phyloP scores from a whole-genome alignment of 1,140 invertebrate genomes.

The Triops longicaudatus region DNA sequence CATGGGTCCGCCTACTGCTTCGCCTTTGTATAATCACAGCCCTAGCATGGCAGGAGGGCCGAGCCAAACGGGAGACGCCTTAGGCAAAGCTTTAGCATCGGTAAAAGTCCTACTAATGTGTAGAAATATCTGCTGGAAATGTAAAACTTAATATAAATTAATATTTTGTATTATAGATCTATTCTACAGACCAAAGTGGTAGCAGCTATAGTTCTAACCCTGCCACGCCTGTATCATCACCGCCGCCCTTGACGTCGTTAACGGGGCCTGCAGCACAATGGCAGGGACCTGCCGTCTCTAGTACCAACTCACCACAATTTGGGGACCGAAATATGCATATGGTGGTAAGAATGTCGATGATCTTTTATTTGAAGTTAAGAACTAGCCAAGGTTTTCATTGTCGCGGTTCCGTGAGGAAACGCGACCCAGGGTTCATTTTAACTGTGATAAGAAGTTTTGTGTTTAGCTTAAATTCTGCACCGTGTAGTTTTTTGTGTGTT shows the following conservation, averaged over 20 bases:
- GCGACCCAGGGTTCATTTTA: no score
- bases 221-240: slow-evolving; percentile 45
- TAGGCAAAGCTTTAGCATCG: slow-evolving; percentile 69
- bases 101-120: slow-evolving; percentile 46
- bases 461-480: slow-evolving; percentile 18
- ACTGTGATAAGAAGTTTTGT: no score
- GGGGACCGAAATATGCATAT: slow-evolving; percentile 43
- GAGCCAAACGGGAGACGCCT: slow-evolving; percentile 55
- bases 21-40: slow-evolving; percentile 43
- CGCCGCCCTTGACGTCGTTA: slow-evolving; percentile 61
- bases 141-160: background rate
- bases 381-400: background rate
- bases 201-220: slow-evolving; percentile 89
- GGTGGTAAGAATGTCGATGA: slow-evolving; percentile 34
- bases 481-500: slow-evolving; percentile 37
- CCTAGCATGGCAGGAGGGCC: slow-evolving; percentile 36
- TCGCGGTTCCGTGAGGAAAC: background rate
- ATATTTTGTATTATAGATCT: slow-evolving; percentile 55
- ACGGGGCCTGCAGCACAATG: slow-evolving; percentile 35
- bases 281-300: slow-evolving; percentile 28
- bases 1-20: slow-evolving; percentile 37
- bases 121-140: no score
- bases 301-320: slow-evolving; percentile 42
- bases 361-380: background rate
- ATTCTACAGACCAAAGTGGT: slow-evolving; percentile 76